Evolutionary conservation across 2,888 invertebrate species (phyloP).

Genomic region (Drosophila infuscata): DNA sequence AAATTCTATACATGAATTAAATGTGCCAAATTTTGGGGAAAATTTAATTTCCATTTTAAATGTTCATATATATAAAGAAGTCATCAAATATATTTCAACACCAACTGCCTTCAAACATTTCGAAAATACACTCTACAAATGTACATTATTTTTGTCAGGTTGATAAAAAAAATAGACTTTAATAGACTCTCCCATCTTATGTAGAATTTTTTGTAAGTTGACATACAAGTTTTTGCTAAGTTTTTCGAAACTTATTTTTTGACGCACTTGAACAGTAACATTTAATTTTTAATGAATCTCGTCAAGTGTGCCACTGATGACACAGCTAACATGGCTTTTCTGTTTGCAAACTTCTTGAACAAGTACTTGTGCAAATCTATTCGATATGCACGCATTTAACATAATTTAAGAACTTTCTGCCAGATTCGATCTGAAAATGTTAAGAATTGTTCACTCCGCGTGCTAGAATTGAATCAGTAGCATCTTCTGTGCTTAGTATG

Average conservation of each 20-base stretch:
- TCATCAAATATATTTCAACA: neutral
- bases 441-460: neutral
- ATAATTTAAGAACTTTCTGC: neutral
- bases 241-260: no score
- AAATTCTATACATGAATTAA: neutral
- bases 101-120: neutral
- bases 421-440: neutral
- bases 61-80: neutral
- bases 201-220: neutral
- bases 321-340: neutral
- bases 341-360: neutral
- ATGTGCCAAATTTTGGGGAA: neutral
- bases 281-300: neutral
- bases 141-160: neutral
- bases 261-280: neutral
- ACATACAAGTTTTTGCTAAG: neutral
- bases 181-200: neutral
- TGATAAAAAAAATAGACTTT: neutral
- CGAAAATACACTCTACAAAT: neutral
- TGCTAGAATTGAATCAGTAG: conserved; percentile 5
- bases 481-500: conserved; percentile 28
- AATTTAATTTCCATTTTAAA: neutral
- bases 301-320: neutral
- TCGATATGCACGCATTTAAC: neutral
- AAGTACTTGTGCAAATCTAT: neutral